Evolutionary conservation across 37 sponge, comb jelly and placozoan genomes (phyloP).

Genomic region (Halichondria panicea): DNA sequence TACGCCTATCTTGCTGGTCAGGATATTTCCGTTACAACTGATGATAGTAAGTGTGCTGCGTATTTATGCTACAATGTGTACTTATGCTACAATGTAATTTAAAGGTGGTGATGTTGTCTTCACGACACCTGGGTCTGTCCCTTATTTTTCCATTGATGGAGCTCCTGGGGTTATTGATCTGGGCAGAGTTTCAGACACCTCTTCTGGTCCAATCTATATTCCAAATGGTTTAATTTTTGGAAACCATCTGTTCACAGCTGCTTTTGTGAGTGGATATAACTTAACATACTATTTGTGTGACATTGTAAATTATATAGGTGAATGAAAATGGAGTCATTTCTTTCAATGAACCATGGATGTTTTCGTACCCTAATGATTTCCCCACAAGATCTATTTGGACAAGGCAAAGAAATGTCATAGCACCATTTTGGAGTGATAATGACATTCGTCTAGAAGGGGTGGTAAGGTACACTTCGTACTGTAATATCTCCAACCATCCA

Average conservation of each 20-base stretch:
- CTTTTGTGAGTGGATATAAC: background rate
- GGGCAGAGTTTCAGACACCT: background rate
- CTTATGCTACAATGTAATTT: background rate
- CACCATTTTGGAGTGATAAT: slow-evolving; percentile 13
- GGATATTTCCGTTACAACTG: background rate
- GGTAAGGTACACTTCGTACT: background rate
- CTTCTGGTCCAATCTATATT: background rate
- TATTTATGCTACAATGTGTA: background rate
- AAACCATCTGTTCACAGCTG: background rate
- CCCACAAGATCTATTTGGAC: slow-evolving; percentile 3
- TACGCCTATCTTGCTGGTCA: slow-evolving; percentile 6
- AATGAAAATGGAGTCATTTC: slow-evolving; percentile 20
- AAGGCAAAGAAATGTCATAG: background rate
- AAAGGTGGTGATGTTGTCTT: background rate
- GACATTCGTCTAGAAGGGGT: slow-evolving; percentile 9
- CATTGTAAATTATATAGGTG: background rate
- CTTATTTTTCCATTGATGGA: background rate
- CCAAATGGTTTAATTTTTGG: background rate
- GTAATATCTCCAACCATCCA: background rate
- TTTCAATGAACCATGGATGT: slow-evolving; percentile 11
- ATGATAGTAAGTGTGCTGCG: background rate
- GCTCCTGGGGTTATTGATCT: background rate
- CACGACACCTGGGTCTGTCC: background rate
- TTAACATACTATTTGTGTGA: no score
- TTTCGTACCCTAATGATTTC: background rate